Evolutionary conservation across 2,113 vertebrate species (phyloP), one percentile per base, ranked within the genome.

Genomic region (Melozone crissalis): DNA sequence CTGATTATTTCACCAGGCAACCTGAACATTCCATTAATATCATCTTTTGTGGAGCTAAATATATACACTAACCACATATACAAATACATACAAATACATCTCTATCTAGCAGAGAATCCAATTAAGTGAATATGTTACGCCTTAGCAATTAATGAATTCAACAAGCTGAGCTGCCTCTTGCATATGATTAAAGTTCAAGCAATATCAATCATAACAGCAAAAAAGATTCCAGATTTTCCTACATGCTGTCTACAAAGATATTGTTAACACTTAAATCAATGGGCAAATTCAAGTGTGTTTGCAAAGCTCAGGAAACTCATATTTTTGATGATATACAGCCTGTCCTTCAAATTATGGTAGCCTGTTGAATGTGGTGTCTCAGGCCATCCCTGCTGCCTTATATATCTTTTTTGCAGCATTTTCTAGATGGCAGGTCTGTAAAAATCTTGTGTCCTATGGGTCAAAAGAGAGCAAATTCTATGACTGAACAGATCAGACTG

Each of bases 31-130:
- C 73, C 80, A 88, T 90, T 95, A 95, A 90, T 87, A 93, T 81
- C 66, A 66, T 93, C 82, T 91, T 94, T 92, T 94, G 90, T 92
- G 76, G n/a, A 86, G 83, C 94, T 96, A 96, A 96, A 97, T 95
- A 96, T 91, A 96, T 92, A 96, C 73, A 81, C 80, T 93, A 92
- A 75, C 89, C 79, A 90, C 80, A 93, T 81, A 96, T 59, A 96
- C 76, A 96, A 96, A 96, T 94, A 96, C 80, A 87, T 90, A 94
- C 58, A 97, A 95, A 95, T 96, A 96, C 22, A 1, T 88, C 81
- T 95, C 90, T 94, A 93, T 94, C 93, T 95, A 82, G 68, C 80
- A 93, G 80, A 96, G 95, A 96, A 97, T 94, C 92, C 95, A 96
- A 93, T 92, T 97, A 96, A 94, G 66, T 79, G 95, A 96, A 58